phyloP scores from a whole-genome alignment of 2,113 vertebrate species.

The Hepsetus odoe region DNA sequence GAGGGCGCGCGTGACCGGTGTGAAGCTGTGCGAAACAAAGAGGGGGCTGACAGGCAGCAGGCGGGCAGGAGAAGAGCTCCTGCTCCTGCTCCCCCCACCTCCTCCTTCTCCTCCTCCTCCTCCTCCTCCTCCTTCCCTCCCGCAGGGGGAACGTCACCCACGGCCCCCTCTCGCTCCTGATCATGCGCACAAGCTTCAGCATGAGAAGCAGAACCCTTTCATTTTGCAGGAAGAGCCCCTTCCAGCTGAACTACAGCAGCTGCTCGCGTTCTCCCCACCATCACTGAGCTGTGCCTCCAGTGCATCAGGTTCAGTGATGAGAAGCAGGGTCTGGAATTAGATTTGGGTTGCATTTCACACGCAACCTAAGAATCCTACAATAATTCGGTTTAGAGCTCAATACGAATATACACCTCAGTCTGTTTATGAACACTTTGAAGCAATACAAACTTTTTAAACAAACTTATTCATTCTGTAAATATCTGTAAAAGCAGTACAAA shows the following conservation, averaged over 20 bases:
- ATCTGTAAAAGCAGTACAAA: no score
- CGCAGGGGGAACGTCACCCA: conserved; percentile 4
- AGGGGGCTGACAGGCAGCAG: neutral
- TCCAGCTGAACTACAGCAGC: neutral
- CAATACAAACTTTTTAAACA: no score
- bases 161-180: neutral
- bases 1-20: conserved; percentile 8
- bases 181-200: neutral
- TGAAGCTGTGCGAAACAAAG: conserved; percentile 8
- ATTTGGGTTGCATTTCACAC: no score
- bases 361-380: no score
- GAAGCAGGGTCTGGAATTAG: no score
- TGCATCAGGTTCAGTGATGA: no score
- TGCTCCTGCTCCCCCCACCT: neutral
- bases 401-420: no score
- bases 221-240: neutral
- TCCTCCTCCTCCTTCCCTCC: neutral
- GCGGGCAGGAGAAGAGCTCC: neutral
- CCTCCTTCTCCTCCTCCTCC: neutral
- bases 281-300: neutral
- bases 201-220: neutral
- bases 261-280: neutral
- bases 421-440: no score
- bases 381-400: no score
- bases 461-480: no score